Evolutionary conservation across 2,113 vertebrate species (phyloP).

Genomic region (Microtus pennsylvanicus): DNA sequence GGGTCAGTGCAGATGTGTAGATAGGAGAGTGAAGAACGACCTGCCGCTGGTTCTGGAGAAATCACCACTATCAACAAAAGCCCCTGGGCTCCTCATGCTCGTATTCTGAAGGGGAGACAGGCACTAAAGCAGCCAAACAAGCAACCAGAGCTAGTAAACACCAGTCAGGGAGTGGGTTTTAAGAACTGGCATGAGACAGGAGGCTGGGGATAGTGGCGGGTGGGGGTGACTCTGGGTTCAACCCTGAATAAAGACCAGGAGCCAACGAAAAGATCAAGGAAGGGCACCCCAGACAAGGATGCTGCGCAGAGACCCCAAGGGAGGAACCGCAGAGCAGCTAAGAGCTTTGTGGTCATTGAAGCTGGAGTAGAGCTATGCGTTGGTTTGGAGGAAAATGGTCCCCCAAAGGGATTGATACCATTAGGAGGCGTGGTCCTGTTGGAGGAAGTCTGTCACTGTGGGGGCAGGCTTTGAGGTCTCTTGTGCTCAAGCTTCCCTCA

Average conservation of each 20-base stretch:
- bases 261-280: background rate
- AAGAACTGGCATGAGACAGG: background rate
- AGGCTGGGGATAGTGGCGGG: background rate
- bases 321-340: no score
- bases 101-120: background rate
- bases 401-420: no score
- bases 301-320: background rate
- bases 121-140: background rate
- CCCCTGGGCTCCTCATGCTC: background rate
- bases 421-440: no score
- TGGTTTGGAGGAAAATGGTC: no score
- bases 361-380: background rate
- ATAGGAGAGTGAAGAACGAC: background rate
- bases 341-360: background rate
- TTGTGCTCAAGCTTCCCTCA: no score
- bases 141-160: background rate
- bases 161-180: background rate
- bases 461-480: no score
- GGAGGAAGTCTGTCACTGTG: no score
- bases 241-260: background rate
- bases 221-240: background rate
- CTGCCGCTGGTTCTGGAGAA: background rate
- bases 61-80: background rate
- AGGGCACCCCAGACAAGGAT: background rate
- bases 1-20: background rate